Evolutionary conservation across 2,797 vertebrate genomes (phyloP).

Genomic region (Spinibarbus caldwelli): DNA sequence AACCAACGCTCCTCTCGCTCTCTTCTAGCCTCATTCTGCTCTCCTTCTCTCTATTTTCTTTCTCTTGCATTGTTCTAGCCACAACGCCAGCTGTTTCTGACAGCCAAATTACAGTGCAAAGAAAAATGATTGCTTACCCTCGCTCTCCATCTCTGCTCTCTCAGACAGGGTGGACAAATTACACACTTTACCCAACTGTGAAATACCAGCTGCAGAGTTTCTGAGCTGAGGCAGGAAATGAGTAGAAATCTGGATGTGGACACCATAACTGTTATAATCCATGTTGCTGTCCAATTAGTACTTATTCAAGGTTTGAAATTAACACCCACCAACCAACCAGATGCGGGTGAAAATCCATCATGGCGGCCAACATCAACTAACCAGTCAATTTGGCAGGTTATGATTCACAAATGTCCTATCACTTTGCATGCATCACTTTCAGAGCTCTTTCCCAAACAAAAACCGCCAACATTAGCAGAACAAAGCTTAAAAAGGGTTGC

Average conservation of each 20-base stretch:
- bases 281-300: neutral
- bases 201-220: conserved; percentile 54
- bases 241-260: conserved; percentile 34
- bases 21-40: conserved; percentile 33
- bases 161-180: conserved; percentile 70
- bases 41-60: conserved; percentile 39
- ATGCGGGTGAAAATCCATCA: neutral
- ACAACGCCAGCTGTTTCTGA: conserved; percentile 78
- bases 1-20: conserved; percentile 65
- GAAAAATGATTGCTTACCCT: conserved; percentile 72
- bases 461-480: neutral
- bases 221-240: conserved; percentile 42
- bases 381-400: neutral
- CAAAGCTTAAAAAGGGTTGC: too few relatives aligned
- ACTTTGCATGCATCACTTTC: neutral
- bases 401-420: neutral
- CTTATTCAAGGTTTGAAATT: neutral
- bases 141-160: conserved; percentile 21
- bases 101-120: conserved; percentile 78
- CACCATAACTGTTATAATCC: neutral
- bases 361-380: neutral
- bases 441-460: neutral
- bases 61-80: conserved; percentile 77
- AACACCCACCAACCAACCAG: neutral
- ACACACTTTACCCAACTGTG: conserved; percentile 67